Evolutionary conservation across 35 echinoderm and acorn worm genomes (phyloP), one percentile per base, ranked within the genome.

Genomic region (Ophioderma brevispina): DNA sequence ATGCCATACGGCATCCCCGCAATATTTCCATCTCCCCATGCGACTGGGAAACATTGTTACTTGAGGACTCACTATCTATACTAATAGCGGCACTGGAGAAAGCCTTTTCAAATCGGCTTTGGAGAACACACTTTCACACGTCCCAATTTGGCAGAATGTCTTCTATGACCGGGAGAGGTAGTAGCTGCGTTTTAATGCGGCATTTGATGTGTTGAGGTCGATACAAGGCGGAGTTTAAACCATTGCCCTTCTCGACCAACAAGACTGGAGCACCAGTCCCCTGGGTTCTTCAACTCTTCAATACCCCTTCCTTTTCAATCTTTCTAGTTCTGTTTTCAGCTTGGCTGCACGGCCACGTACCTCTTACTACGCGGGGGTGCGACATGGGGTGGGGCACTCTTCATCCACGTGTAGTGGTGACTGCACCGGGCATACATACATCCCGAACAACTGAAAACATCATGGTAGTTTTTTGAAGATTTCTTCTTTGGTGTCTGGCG

Each of bases 231-330:
- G 14, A 86, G 33, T 33, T 75, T 86, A 19, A 64, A 39, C 86
- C 37, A 75, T 55, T 23, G 70, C 25, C 87, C 87, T 15, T 39
- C 42, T 36, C 64, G 84, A 0, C 78, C 40, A 34, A 87, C 84
- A 18, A 92, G 75, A 39, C 85, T 89, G 11, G 85, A 89, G 79
- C 84, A 78, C 94, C 94, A 96, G 32, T 91, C 82, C 31, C 32
- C 87, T 35, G n/a, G 93, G 89, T 28, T 87, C 82, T 88, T 40
- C 39, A 14, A 96, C 90, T 32, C 92, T 96, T 39, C 25, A 96
- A 92, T 10, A 92, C 81, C 32, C 55, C 34, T 33, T 76, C 3
- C 34, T 87, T 75, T 70, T 92, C 90, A 31, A 96, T 30, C 94
- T 81, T 33, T 76, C 33, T 25, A 96, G 84, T 42, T 96, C 89